Conservation (phyloP, 1,140 invertebrate genomes). For the Meloidogyne floridensis region DNA sequence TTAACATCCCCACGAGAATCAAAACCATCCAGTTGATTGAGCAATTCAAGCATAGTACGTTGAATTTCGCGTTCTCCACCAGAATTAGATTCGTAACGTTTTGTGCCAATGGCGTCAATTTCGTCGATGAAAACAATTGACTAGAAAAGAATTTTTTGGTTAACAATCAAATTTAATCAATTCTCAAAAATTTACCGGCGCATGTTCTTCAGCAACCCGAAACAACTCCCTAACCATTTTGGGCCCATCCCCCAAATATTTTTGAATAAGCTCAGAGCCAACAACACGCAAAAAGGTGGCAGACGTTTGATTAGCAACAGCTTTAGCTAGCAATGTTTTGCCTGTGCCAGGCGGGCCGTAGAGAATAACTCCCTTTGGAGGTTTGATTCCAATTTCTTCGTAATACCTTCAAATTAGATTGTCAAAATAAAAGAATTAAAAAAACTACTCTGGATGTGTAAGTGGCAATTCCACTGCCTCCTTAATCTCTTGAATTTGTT, state of each 20-base stretch:
- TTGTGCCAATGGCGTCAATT: conserved; percentile 99
- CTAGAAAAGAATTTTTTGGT: conserved; percentile 41
- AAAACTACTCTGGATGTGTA: conserved; percentile 89
- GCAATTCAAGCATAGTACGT: conserved; percentile 96
- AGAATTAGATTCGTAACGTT: conserved; percentile 96
- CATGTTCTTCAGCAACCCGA: conserved; percentile 96
- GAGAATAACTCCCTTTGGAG: conserved; percentile 97
- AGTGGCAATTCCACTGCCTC: conserved; percentile 79
- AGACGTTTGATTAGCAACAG: conserved; percentile 98
- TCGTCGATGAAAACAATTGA: conserved; percentile 99
- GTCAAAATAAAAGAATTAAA: not conserved
- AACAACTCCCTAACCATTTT: conserved; percentile 97
- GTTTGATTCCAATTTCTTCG: conserved; percentile 99
- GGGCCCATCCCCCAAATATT: conserved; percentile 97
- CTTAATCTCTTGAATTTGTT: conserved; percentile 98
- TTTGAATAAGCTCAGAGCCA: conserved; percentile 97
- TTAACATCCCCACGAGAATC: conserved; percentile 93
- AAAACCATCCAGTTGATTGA: conserved; percentile 98
- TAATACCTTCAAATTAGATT: conserved; percentile 74
- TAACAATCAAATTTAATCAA: too few relatives aligned
- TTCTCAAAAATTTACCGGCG: conserved; percentile 77
- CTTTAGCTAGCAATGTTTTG: conserved; percentile 98
- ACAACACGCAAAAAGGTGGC: conserved; percentile 97
- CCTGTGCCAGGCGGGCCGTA: conserved; percentile 96
- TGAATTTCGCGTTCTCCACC: conserved; percentile 99